Evolutionary conservation across 2,797 vertebrate genomes (phyloP).

Genomic region (Syngnathus rostellatus): DNA sequence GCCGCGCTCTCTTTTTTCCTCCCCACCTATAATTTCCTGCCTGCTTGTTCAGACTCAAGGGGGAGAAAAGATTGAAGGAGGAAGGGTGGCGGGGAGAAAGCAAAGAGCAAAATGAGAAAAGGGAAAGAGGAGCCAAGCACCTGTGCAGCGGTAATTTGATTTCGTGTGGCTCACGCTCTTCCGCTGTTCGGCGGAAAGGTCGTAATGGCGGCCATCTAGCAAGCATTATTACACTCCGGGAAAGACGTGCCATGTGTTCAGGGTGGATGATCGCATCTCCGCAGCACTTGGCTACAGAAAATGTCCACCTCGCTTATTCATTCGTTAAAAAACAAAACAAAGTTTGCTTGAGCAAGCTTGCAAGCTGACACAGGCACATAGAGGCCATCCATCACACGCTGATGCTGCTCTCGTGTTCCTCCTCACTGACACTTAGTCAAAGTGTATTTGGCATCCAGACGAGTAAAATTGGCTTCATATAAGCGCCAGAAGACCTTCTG

Average conservation of each 20-base stretch:
- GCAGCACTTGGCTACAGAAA: constrained; percentile 36
- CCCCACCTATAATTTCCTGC: constrained; percentile 5
- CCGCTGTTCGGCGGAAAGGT: constrained; percentile 41
- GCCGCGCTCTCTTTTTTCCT: constrained; percentile 20
- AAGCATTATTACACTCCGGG: constrained; percentile 50
- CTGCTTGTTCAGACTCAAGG: constrained; percentile 6
- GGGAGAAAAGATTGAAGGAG: neutral
- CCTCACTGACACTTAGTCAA: neutral
- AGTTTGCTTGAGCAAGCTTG: neutral
- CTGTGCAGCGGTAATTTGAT: constrained; percentile 62
- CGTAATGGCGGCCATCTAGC: constrained; percentile 53
- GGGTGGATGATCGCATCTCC: constrained; percentile 53
- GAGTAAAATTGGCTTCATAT: too few species aligned
- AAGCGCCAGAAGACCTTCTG: too few species aligned
- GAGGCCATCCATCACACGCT: neutral
- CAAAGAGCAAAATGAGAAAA: constrained; percentile 19
- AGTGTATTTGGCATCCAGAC: too few species aligned
- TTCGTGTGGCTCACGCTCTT: constrained; percentile 55
- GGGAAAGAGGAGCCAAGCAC: constrained; percentile 19
- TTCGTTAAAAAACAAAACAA: constrained; percentile 27
- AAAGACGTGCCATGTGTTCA: constrained; percentile 44
- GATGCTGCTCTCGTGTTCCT: neutral
- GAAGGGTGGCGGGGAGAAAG: constrained; percentile 2
- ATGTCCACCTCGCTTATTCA: constrained; percentile 47
- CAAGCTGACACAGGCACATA: neutral